Conservation (phyloP, 2,797 vertebrate species). For the Eulemur coronatus region DNA sequence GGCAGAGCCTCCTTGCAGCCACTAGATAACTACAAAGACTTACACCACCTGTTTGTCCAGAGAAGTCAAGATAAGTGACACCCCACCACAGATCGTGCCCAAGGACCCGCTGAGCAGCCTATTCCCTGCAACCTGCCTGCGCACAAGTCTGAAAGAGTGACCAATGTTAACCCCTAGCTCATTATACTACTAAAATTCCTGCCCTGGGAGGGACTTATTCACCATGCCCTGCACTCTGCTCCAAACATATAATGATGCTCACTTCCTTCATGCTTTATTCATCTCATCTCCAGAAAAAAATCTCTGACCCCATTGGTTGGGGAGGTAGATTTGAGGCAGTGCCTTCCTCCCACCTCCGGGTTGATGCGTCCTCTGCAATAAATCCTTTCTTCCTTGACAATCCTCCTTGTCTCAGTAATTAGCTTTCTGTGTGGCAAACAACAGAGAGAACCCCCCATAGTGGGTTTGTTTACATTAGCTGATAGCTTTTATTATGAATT, state of each 20-base stretch:
- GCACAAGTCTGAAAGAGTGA: neutral
- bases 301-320: neutral
- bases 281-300: neutral
- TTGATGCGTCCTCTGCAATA: neutral
- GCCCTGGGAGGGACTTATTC: neutral
- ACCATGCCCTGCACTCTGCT: neutral
- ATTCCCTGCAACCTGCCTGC: neutral
- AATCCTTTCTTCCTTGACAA: neutral
- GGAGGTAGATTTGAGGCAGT: neutral
- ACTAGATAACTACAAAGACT: neutral
- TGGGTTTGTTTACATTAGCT: neutral
- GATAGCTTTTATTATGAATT: neutral
- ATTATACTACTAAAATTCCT: no score
- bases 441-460: neutral
- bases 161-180: no score
- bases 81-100: neutral
- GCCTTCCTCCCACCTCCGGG: neutral
- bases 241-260: neutral
- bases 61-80: neutral
- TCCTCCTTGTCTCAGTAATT: neutral
- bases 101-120: neutral
- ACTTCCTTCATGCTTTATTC: neutral
- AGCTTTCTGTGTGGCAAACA: neutral
- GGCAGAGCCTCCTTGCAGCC: neutral
- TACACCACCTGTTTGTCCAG: neutral